phyloP scores from a whole-genome alignment of 92 coral and sea anemone genomes.

The Epizoanthus ramosus region DNA sequence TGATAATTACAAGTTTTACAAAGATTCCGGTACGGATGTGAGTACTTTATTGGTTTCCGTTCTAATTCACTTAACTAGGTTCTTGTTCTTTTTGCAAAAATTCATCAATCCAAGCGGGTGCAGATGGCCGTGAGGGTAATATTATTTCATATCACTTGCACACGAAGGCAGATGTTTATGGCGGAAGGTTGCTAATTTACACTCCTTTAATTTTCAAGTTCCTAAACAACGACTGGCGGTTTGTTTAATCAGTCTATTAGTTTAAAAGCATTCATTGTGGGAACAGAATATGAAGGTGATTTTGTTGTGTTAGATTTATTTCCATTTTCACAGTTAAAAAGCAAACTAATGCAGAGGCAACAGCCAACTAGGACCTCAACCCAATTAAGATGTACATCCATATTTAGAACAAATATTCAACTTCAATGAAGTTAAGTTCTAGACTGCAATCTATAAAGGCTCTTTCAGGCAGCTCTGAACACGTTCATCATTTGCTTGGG shows the following conservation, averaged over 20 bases:
- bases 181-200: slow-evolving; percentile 39
- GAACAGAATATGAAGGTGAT: neutral
- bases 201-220: slow-evolving; percentile 46
- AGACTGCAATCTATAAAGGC: slow-evolving; percentile 18
- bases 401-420: neutral
- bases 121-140: slow-evolving; percentile 37
- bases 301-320: slow-evolving; percentile 22
- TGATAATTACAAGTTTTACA: slow-evolving; percentile 38
- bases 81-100: slow-evolving; percentile 37
- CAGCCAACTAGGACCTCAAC: neutral
- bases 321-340: slow-evolving; percentile 25
- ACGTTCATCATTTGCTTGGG: neutral
- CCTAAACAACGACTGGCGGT: slow-evolving; percentile 46
- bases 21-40: slow-evolving; percentile 49
- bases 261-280: slow-evolving; percentile 38
- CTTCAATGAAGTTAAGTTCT: neutral
- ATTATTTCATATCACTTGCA: slow-evolving; percentile 37
- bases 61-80: slow-evolving; percentile 15
- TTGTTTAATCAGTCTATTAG: slow-evolving; percentile 32
- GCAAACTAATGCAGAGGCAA: slow-evolving; percentile 17
- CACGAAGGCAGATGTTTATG: slow-evolving; percentile 28
- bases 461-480: neutral
- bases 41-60: slow-evolving; percentile 45
- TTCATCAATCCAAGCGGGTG: slow-evolving; percentile 33
- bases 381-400: neutral